phyloP scores from a whole-genome alignment of 1,140 invertebrate species.

The Saccostrea echinata region DNA sequence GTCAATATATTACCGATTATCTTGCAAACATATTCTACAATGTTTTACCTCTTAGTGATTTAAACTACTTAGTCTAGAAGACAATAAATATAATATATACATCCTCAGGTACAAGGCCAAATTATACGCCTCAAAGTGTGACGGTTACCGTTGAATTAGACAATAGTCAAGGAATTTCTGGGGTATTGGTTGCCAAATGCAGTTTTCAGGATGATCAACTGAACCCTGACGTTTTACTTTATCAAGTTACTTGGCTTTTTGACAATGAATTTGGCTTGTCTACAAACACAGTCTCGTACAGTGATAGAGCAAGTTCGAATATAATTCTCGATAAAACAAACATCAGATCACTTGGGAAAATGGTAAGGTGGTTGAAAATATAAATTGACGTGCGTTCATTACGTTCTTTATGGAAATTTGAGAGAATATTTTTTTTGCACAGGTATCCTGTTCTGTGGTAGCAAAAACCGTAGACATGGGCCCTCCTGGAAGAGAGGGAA shows the following conservation, averaged over 20 bases:
- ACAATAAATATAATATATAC: too few relatives aligned
- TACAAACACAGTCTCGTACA: neutral
- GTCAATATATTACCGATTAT: too few relatives aligned
- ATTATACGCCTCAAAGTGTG: neutral
- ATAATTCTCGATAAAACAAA: neutral
- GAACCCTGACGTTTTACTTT: neutral
- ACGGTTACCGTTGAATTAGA: neutral
- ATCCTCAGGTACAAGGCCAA: neutral
- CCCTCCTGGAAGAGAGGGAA: neutral
- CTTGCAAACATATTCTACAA: too few relatives aligned
- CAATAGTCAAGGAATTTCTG: neutral
- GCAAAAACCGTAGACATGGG: neutral
- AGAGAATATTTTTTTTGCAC: neutral
- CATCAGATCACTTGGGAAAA: neutral
- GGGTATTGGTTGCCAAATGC: neutral
- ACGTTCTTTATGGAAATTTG: too few relatives aligned
- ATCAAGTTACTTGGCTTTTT: constrained; percentile 1
- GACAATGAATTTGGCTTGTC: neutral
- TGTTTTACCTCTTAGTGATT: too few relatives aligned
- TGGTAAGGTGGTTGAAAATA: neutral
- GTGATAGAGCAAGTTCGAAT: neutral
- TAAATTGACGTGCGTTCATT: too few relatives aligned
- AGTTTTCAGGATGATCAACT: neutral
- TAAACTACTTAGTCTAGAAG: too few relatives aligned
- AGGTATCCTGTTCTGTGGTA: neutral